A percentile compares a stretch with the other conserved stretches of the same genome.
phyloP scores from a whole-genome alignment of 2,113 vertebrate species.

The Herpetotheres cachinnans region DNA sequence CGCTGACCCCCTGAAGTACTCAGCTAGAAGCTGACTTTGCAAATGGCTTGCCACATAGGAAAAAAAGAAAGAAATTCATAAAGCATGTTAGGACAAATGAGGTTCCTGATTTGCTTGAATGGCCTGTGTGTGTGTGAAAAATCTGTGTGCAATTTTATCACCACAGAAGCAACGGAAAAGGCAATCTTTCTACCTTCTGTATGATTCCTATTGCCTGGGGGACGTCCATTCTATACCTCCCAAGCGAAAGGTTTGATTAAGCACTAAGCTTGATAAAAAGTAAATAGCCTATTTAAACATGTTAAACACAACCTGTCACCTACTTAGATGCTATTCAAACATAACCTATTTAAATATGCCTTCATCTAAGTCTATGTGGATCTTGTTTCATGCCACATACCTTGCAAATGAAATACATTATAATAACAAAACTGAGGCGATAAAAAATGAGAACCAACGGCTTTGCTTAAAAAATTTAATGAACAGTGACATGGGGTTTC shows the following conservation, averaged over 20 bases:
- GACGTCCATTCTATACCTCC: neutral
- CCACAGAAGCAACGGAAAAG: neutral
- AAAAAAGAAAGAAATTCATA: neutral
- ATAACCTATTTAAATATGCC: neutral
- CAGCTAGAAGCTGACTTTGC: neutral
- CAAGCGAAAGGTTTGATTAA: conserved; percentile 16
- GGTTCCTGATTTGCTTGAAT: neutral
- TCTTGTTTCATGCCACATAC: neutral
- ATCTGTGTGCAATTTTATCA: neutral
- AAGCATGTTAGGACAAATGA: neutral
- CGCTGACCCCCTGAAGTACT: neutral
- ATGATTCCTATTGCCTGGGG: neutral
- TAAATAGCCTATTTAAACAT: conserved; percentile 32
- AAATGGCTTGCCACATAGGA: neutral
- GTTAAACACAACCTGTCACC: conserved; percentile 24
- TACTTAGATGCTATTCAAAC: conserved; percentile 16
- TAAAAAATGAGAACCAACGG: neutral
- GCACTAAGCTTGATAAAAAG: conserved; percentile 1
- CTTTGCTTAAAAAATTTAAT: neutral
- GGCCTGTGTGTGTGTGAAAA: neutral
- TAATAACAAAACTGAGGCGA: neutral
- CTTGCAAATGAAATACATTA: neutral
- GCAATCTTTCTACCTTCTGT: neutral
- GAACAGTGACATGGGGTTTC: neutral
- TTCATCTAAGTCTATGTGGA: neutral